Evolutionary conservation across 2,888 invertebrate species (phyloP), one percentile per base, ranked within the genome.

Genomic region (Drosophila hamatofila): DNA sequence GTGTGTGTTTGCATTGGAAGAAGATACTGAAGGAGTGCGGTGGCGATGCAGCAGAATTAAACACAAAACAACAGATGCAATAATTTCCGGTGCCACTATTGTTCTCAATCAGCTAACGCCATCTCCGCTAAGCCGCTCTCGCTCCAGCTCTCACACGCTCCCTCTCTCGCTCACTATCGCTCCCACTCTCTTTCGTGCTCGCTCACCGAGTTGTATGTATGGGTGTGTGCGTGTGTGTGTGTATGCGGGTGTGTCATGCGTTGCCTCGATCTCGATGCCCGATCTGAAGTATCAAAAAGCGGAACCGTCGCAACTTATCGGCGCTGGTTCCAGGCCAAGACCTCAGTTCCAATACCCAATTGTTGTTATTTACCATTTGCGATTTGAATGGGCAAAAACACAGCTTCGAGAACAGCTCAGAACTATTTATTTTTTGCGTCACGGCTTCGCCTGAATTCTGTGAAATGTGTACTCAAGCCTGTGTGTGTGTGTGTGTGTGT

Each of bases 61-160:
- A 70, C 63, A 78, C 78, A 81, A 77, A 82, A 83, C 82, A 86
- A 83, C 82, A 86, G 84, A 83, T 83, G 82, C 87, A 86, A 75
- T 86, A 83, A 83, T 83, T 83, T 86, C 82, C 82, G 82, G 82
- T 82, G 83, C 81, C 69, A 66, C 76, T 81, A 83, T 83, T 83
- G 87, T 83, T 83, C 84, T 83, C 84, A 83, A 86, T 83, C 83
- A 78, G 84, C 83, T 83, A 83, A 83, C 84, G 82, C 82, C 83
- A 86, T 86, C 87, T 72, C 69, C 69, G 49, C 63, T 48, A 62
- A 55, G 58, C 65, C 63, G 46, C 51, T 65, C 66, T 59, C 63
- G 30, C 48, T 35, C 27, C 27, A n/a, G n/a, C 46, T 51, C 12
- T 35, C 57, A 30, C 49, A 18, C 18, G 48, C 18, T 49, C 18